Evolutionary conservation across 2,888 invertebrate species (phyloP), one percentile per base, ranked within the genome.

Genomic region (Acleris holmiana): DNA sequence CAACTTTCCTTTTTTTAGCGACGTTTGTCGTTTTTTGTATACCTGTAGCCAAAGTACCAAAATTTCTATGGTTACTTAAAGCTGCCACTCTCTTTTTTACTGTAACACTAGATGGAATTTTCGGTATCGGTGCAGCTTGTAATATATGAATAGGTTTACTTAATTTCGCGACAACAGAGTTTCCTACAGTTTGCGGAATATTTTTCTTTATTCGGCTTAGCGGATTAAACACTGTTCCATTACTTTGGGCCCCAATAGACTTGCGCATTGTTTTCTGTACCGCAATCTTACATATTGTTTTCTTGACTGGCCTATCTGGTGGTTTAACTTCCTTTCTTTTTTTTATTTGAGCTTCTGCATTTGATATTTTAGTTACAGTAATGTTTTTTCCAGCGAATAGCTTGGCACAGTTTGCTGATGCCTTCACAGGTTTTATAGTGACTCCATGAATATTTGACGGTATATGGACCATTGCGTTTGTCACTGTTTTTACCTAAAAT

Each of bases 391-490:
- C 78, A 17, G 75, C 74, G 13, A 76, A 50, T 56, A 68, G 67
- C 66, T 77, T 78, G 1, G 73, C 67, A 25, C 75, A 58, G 44
- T 67, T 51, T 18, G 68, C 40, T 35, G 70, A 7, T 23, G 67
- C 48, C 67, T 76, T 82, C 2, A 79, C 66, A 47, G 83, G 81
- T 68, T 82, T 85, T 62, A 88, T 85, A 44, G 84, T 84, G 4
- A 87, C 68, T 49, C 79, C 85, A 59, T 78, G 78, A 17, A 85
- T 67, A 57, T 80, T 83, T 21, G 70, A 76, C 18, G 91, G 91
- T 67, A 92, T 89, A 66, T 85, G 85, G 18, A 91, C 90, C 91
- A 90, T 91, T n/a, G 86, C 85, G 79, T 90, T 87, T 53, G 77
- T 80, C 51, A 73, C 64, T 5, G 82, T 76, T 77, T 88, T 89